Percentiles rank a stretch among this genome's conserved stretches.
Evolutionary conservation across 1,140 invertebrate genomes (phyloP).

Genomic region (Wiebesia pumilae): DNA sequence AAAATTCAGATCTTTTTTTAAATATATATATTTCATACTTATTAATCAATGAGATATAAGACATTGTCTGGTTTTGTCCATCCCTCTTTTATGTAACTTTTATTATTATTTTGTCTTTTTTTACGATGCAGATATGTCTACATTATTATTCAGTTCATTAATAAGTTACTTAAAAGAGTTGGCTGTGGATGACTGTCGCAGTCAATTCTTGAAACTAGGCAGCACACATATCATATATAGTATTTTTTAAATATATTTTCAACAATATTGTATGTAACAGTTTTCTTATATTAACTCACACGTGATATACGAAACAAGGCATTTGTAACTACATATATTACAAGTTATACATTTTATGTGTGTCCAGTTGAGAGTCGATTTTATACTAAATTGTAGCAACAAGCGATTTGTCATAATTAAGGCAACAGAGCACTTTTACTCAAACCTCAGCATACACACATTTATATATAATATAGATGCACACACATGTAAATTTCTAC

Average conservation of each 20-base stretch:
- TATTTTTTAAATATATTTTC: conserved; percentile 53
- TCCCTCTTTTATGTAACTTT: conserved; percentile 50
- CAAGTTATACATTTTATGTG: conserved; percentile 53
- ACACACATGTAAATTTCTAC: conserved; percentile 18
- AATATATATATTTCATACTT: conserved; percentile 28
- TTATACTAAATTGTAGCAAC: conserved; percentile 52
- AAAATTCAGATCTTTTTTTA: conserved; percentile 28
- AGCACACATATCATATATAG: conserved; percentile 52
- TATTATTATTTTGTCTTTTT: conserved; percentile 12
- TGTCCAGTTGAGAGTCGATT: conserved; percentile 52
- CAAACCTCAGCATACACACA: conserved; percentile 54
- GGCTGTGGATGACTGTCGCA: conserved; percentile 44
- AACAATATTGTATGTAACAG: conserved; percentile 55
- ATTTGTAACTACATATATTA: conserved; percentile 56
- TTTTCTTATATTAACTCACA: conserved; percentile 53
- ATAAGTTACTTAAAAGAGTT: conserved; percentile 52
- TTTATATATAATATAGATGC: conserved; percentile 47
- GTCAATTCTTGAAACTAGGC: conserved; percentile 53
- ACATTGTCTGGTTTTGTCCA: conserved; percentile 45
- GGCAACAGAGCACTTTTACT: conserved; percentile 53
- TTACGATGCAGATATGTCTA: background rate
- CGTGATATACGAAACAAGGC: conserved; percentile 55
- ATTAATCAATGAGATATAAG: conserved; percentile 41
- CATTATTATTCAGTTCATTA: conserved; percentile 38
- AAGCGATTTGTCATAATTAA: conserved; percentile 56